Base-by-base conservation (phyloP, 2,888 invertebrate genomes). In the Agrochola lychnidis region DNA sequence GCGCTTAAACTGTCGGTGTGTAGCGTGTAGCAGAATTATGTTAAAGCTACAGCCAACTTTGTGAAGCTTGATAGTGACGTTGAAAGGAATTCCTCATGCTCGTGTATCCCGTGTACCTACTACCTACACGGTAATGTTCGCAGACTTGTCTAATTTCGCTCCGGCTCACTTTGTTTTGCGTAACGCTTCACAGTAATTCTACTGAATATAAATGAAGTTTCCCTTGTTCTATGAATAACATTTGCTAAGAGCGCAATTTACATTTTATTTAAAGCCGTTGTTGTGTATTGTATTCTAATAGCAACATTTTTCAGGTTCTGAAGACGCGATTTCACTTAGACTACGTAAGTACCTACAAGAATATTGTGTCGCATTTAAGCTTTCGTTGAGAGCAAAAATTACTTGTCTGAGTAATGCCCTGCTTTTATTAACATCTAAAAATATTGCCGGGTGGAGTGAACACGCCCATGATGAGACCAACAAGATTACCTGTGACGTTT, bases 151-250 rank as follows among this genome's bases (percentile, higher is more conserved):
- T 92, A 92, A 93, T 90, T 92, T 89, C 84, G 79, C 88, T 88
- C 87, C 84, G 84, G 86, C 86, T 90, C 90, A 91, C 90, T 92
- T 92, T 93, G 90, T 92, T 92, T 92, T 90, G 90, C 89, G 89
- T 91, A 90, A 91, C 90, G 89, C 90, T 91, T 86, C 89, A 87
- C 88, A 90, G 92, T 94, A 93, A 94, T 94, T 93, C 93, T 87
- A 88, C 92, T 94, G 94, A 94, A 95, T 95, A 94, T 94, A 95
- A 94, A 95, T 94, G 92, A 94, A 93, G 91, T 91, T 93, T 89
- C 91, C 91, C 93, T 91, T 92, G 89, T 93, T 93, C 94, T 92
- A 94, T 94, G 94, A 94, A 95, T 95, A 95, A 94, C 92, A 94
- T 95, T 95, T 93, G 86, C 92, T 92, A 91, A 92, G 91, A 93